Evolutionary conservation across 2,113 vertebrate genomes (phyloP).

Genomic region (Otocyon megalotis): DNA sequence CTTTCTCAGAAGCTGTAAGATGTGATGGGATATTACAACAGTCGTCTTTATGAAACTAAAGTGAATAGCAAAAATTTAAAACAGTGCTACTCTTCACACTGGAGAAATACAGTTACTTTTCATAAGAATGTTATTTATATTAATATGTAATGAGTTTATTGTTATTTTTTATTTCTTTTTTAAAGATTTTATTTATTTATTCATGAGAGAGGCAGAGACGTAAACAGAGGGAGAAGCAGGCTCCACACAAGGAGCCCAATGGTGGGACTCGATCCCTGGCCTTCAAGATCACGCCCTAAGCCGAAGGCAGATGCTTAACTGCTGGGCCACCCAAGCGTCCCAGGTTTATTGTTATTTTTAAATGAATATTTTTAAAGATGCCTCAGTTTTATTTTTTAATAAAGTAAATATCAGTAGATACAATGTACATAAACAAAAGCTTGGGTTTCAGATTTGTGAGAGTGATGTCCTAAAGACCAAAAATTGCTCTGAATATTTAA

Average conservation of each 20-base stretch:
- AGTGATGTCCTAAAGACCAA: constrained; percentile 28
- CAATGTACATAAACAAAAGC: background rate
- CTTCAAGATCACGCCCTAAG: too few species aligned
- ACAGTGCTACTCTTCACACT: background rate
- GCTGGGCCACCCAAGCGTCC: too few species aligned
- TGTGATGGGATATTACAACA: background rate
- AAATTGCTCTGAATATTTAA: background rate
- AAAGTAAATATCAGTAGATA: background rate
- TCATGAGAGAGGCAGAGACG: too few species aligned
- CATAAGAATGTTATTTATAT: background rate
- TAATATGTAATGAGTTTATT: background rate
- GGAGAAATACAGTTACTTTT: constrained; percentile 10
- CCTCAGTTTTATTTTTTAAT: constrained; percentile 34
- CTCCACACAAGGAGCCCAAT: too few species aligned
- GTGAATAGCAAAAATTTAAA: constrained; percentile 33
- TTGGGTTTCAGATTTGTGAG: background rate
- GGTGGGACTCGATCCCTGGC: too few species aligned
- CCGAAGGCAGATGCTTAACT: too few species aligned
- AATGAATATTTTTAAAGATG: constrained; percentile 32
- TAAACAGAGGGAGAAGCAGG: too few species aligned
- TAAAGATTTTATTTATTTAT: too few species aligned
- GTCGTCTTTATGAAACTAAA: background rate
- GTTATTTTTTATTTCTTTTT: background rate
- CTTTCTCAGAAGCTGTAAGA: constrained; percentile 16
- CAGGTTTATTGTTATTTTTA: background rate